phyloP scores from a whole-genome alignment of 2,113 vertebrate genomes.

The Pelobates fuscus region DNA sequence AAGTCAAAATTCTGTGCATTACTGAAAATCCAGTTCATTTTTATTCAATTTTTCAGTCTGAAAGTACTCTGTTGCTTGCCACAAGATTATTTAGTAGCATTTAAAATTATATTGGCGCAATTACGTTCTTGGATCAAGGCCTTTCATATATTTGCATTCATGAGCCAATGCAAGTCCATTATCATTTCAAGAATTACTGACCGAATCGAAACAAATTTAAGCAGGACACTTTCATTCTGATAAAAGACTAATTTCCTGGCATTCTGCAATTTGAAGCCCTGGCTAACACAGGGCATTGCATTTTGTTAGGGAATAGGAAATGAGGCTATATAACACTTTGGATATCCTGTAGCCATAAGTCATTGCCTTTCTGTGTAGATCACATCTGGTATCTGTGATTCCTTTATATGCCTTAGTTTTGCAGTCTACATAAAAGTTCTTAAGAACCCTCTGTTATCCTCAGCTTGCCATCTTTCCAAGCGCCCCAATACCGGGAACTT shows the following conservation, averaged over 20 bases:
- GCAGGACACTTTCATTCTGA: conserved; percentile 17
- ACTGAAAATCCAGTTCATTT: conserved; percentile 64
- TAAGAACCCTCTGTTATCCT: too few relatives aligned
- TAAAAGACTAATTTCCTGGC: background rate
- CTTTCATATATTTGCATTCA: conserved; percentile 54
- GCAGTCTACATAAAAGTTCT: too few relatives aligned
- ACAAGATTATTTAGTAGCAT: conserved; percentile 65
- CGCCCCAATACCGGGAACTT: too few relatives aligned
- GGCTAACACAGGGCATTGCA: conserved; percentile 48
- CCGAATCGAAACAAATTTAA: conserved; percentile 42
- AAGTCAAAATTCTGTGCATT: conserved; percentile 53
- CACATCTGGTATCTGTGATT: too few relatives aligned
- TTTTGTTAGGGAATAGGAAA: conserved; percentile 24
- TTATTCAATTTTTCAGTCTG: conserved; percentile 57
- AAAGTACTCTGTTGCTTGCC: conserved; percentile 60
- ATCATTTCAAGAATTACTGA: conserved; percentile 48
- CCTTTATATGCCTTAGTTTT: too few relatives aligned
- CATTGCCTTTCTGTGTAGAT: too few relatives aligned
- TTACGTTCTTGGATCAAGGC: conserved; percentile 51
- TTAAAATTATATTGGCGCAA: conserved; percentile 59
- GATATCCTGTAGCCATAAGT: too few relatives aligned
- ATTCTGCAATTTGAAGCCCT: conserved; percentile 40
- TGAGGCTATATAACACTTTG: background rate
- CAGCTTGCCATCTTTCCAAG: too few relatives aligned
- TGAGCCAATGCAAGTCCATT: conserved; percentile 55